Conservation (phyloP, 2,797 vertebrate genomes). For the Luscinia luscinia region DNA sequence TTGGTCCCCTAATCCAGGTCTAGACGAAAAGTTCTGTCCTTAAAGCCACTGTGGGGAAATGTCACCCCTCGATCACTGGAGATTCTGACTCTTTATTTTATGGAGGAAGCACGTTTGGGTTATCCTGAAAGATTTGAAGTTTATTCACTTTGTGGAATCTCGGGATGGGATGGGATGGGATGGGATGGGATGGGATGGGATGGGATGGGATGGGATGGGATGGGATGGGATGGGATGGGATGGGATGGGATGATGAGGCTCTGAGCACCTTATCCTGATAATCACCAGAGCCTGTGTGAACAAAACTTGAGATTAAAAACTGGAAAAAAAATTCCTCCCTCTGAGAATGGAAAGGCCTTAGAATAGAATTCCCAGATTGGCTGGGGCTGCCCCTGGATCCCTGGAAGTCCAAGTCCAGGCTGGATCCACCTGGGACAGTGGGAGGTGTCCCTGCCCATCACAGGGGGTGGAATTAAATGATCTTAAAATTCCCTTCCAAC, state of each 20-base stretch:
- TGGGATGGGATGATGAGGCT: neutral
- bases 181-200: neutral
- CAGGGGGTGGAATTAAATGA: neutral
- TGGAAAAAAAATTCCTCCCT: neutral
- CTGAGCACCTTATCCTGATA: neutral
- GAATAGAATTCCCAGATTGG: fast-evolving
- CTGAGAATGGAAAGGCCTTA: neutral
- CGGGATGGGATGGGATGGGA: neutral
- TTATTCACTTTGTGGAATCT: neutral
- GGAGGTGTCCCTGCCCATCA: fast-evolving
- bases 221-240: neutral
- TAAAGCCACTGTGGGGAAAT: fast-evolving
- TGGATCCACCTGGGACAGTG: neutral
- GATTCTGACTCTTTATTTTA: neutral
- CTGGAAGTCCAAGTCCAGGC: fast-evolving
- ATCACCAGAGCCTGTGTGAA: too few species aligned
- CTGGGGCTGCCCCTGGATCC: neutral
- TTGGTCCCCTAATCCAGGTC: neutral
- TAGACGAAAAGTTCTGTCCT: neutral
- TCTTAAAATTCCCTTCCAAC: neutral
- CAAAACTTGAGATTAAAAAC: fast-evolving
- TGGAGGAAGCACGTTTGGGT: fast-evolving
- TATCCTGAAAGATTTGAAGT: neutral
- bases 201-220: too few species aligned
- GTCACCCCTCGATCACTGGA: neutral